Percentiles rank a stretch among this genome's conserved stretches.
Conservation (phyloP, 2,888 invertebrate genomes). For the Quadroppia sp. region DNA sequence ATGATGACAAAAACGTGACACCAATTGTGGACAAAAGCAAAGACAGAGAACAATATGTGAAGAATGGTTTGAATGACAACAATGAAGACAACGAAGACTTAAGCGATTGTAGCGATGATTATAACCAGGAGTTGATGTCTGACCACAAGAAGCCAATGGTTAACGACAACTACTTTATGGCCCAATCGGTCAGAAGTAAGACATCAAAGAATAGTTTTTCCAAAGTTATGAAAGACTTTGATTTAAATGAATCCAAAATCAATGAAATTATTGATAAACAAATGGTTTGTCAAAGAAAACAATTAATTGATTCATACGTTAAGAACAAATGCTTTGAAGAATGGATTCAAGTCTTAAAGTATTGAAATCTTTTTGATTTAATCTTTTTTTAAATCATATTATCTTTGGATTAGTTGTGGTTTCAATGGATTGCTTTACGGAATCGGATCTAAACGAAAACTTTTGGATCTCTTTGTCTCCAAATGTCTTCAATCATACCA, state of each 20-base stretch:
- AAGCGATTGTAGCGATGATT: slow-evolving; percentile 1
- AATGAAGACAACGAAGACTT: background rate
- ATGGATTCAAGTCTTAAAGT: slow-evolving; percentile 33
- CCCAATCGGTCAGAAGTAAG: slow-evolving; percentile 32
- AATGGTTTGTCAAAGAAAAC: slow-evolving; percentile 15
- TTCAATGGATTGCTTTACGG: slow-evolving; percentile 83
- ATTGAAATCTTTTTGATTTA: slow-evolving; percentile 3
- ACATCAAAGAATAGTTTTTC: slow-evolving; percentile 35
- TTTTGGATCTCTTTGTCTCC: slow-evolving; percentile 71
- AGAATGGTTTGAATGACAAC: background rate
- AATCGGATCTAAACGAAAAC: slow-evolving; percentile 76
- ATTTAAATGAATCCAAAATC: slow-evolving; percentile 29
- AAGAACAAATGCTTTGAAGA: slow-evolving; percentile 15
- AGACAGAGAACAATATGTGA: background rate
- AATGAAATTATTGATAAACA: slow-evolving; percentile 35
- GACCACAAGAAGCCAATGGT: background rate
- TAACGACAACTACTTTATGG: slow-evolving; percentile 38
- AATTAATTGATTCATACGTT: slow-evolving; percentile 10
- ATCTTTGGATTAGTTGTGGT: slow-evolving; percentile 54
- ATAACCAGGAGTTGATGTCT: background rate
- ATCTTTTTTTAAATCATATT: background rate
- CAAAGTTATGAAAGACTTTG: slow-evolving; percentile 33
- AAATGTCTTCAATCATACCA: slow-evolving; percentile 61
- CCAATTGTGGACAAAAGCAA: slow-evolving; percentile 3
- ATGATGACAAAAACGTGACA: background rate